Evolutionary conservation across 1,140 invertebrate species (phyloP).

Genomic region (Drosophila miranda): DNA sequence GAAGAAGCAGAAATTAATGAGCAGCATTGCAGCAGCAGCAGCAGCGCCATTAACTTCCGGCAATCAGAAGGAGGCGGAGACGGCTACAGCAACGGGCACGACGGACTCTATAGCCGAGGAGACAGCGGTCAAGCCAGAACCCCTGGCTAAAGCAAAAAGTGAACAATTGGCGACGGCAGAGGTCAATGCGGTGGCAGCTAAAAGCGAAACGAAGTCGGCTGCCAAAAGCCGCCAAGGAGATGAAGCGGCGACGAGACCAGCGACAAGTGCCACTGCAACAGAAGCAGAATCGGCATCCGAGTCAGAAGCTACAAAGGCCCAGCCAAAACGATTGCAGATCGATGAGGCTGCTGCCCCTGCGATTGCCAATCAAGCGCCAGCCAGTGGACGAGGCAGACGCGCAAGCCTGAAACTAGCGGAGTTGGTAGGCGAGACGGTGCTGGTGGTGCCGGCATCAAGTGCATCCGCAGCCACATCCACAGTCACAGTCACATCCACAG

Average conservation of each 20-base stretch:
- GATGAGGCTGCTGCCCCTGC: slow-evolving; percentile 26
- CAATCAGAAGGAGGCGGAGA: slow-evolving; percentile 20
- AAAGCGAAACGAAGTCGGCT: slow-evolving; percentile 48
- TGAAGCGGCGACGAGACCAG: slow-evolving; percentile 10
- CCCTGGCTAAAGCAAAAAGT: not conserved
- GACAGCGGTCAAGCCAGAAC: not conserved
- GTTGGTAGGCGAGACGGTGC: slow-evolving; percentile 65
- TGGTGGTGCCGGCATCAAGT: slow-evolving; percentile 47
- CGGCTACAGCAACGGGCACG: no score
- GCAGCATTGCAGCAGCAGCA: slow-evolving; percentile 18
- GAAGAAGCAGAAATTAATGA: slow-evolving; percentile 73
- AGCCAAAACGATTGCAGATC: slow-evolving; percentile 45
- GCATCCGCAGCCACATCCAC: slow-evolving; percentile 6
- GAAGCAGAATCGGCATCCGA: no score
- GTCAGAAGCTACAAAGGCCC: slow-evolving; percentile 17
- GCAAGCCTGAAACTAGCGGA: slow-evolving; percentile 64
- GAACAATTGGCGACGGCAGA: slow-evolving; percentile 63
- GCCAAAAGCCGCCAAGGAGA: slow-evolving; percentile 58
- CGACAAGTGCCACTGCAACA: slow-evolving; percentile 12
- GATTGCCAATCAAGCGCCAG: slow-evolving; percentile 56
- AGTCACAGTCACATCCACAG: not conserved
- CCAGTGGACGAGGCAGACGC: slow-evolving; percentile 56
- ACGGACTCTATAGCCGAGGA: slow-evolving; percentile 26
- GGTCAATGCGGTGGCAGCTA: slow-evolving; percentile 61
- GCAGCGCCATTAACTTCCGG: slow-evolving; percentile 22